Percentiles rank a stretch among this genome's conserved stretches.
These are phyloP conservation scores for Sphaeridia pumilis DNA, from an alignment of 2,888 invertebrate species.

Conservation along the genomic window DNA sequence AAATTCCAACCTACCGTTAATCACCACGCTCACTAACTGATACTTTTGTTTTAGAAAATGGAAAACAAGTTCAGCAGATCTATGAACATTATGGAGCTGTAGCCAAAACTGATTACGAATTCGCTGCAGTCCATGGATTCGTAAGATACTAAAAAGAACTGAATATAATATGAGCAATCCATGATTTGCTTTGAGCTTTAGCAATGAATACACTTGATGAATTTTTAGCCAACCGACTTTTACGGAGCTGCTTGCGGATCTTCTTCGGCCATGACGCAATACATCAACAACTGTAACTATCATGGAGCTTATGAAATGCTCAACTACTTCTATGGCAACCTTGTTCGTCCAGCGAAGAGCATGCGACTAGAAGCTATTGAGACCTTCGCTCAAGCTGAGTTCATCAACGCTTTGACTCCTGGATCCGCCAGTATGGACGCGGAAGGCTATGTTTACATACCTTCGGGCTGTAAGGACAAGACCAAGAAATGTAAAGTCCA, in stretches of 20 bases:
- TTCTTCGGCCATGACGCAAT: conserved; percentile 23
- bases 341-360: conserved; percentile 19
- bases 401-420: conserved; percentile 15
- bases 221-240: conserved; percentile 33
- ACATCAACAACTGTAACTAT: conserved; percentile 37
- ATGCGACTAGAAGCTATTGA: not conserved
- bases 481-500: conserved; percentile 22
- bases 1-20: not conserved
- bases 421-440: conserved; percentile 21
- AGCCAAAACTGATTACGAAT: conserved; percentile 7
- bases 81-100: conserved; percentile 11
- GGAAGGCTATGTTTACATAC: conserved; percentile 25
- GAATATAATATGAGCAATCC: not conserved
- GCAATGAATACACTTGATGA: not conserved
- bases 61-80: conserved; percentile 12
- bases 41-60: too few relatives aligned
- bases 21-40: too few relatives aligned
- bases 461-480: conserved; percentile 23
- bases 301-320: conserved; percentile 36
- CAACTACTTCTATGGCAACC: conserved; percentile 33
- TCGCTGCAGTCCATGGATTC: conserved; percentile 15
- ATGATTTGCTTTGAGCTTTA: conserved; percentile 1
- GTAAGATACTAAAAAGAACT: conserved; percentile 9
- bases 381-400: conserved; percentile 23
- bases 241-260: conserved; percentile 34